phyloP scores from a whole-genome alignment of 1,140 invertebrate genomes.

The Procambarus clarkii region DNA sequence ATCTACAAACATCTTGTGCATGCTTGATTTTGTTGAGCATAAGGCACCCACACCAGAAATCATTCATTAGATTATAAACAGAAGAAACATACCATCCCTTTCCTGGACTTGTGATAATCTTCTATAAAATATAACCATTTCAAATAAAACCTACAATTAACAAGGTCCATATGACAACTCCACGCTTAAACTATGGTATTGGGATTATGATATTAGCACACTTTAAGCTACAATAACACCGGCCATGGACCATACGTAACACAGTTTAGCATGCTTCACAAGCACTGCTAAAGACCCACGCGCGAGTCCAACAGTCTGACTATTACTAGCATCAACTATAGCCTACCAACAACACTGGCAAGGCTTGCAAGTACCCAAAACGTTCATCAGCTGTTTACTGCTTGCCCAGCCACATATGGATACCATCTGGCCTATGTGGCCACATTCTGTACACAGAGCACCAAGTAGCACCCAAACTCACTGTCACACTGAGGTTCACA shows the following conservation, averaged over 20 bases:
- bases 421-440: slow-evolving; percentile 31
- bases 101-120: slow-evolving; percentile 66
- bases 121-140: slow-evolving; percentile 71
- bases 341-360: slow-evolving; percentile 54
- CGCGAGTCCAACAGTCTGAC: slow-evolving; percentile 57
- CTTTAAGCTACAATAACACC: slow-evolving; percentile 69
- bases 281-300: slow-evolving; percentile 62
- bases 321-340: slow-evolving; percentile 59
- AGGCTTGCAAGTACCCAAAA: slow-evolving; percentile 36
- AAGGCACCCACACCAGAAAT: slow-evolving; percentile 71
- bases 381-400: slow-evolving; percentile 34
- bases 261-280: slow-evolving; percentile 69
- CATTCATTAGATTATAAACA: slow-evolving; percentile 61
- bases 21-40: slow-evolving; percentile 71
- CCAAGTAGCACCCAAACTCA: slow-evolving; percentile 66
- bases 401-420: slow-evolving; percentile 47
- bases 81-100: slow-evolving; percentile 65
- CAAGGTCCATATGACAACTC: slow-evolving; percentile 63
- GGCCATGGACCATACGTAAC: slow-evolving; percentile 70
- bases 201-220: slow-evolving; percentile 70
- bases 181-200: slow-evolving; percentile 65
- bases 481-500: slow-evolving; percentile 32
- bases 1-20: slow-evolving; percentile 71
- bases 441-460: slow-evolving; percentile 62
- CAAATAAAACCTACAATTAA: slow-evolving; percentile 69